Conservation (phyloP, 2,797 vertebrate species). For the Falco rusticolus region DNA sequence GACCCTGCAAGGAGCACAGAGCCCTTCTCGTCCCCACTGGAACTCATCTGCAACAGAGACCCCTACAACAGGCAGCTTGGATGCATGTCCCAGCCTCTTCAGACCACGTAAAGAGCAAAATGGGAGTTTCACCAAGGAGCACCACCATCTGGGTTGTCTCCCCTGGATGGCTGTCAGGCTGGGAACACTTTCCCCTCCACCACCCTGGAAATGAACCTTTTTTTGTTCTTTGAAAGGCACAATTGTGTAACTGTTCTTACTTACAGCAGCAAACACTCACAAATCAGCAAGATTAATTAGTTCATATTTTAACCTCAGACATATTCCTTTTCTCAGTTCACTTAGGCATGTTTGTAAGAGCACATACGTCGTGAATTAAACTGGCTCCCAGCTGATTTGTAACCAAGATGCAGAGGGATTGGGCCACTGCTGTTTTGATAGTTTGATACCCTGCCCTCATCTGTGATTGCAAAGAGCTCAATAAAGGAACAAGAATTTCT, state of each 20-base stretch:
- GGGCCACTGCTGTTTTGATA: neutral
- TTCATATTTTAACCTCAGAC: neutral
- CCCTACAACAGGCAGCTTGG: neutral
- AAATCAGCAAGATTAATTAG: neutral
- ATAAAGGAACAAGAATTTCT: rapidly evolving
- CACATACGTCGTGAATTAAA: neutral
- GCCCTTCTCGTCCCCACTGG: neutral
- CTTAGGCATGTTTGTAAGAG: neutral
- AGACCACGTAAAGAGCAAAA: neutral
- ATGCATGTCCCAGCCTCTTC: rapidly evolving
- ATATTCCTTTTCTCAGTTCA: neutral
- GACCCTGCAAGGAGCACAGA: neutral
- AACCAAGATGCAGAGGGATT: neutral
- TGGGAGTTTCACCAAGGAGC: rapidly evolving
- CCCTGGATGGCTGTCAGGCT: neutral
- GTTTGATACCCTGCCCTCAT: neutral
- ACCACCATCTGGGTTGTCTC: neutral
- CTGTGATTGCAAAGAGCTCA: neutral
- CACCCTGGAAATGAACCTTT: neutral
- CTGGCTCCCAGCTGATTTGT: neutral
- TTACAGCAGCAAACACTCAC: neutral
- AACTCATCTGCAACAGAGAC: rapidly evolving
- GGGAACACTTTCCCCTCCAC: neutral
- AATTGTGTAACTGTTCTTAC: neutral
- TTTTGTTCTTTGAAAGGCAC: neutral